These are phyloP conservation scores for Peromyscus polionotus DNA, from an alignment of 2,113 vertebrate species.

Conservation along the genomic window DNA sequence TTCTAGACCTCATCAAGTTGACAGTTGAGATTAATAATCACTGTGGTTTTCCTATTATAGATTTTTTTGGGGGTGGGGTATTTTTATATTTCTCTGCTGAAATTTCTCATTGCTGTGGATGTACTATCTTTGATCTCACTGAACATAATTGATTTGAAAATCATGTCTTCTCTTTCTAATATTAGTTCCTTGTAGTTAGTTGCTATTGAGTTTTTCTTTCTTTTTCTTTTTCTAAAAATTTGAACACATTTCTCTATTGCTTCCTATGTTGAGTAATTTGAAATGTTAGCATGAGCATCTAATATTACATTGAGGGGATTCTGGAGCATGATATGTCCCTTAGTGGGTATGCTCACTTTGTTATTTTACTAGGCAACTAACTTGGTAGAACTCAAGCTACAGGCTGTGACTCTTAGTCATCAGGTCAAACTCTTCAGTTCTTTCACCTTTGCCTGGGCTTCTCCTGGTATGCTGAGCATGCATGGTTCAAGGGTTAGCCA, in stretches of 20 bases:
- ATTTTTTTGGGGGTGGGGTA: neutral
- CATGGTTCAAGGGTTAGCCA: neutral
- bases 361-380: neutral
- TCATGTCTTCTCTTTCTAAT: neutral
- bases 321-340: neutral
- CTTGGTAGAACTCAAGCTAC: neutral
- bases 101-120: neutral
- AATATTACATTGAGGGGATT: neutral
- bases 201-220: neutral
- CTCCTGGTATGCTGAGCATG: neutral
- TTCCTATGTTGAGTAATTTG: neutral
- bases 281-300: neutral
- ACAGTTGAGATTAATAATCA: neutral
- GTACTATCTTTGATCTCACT: neutral
- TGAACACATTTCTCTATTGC: neutral
- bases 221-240: neutral
- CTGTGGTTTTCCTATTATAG: neutral
- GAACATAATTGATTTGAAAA: neutral
- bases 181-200: neutral
- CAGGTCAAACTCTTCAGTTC: neutral
- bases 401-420: neutral
- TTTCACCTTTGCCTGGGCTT: neutral
- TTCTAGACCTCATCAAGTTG: neutral
- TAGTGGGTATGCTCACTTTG: neutral
- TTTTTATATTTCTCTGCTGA: constrained; percentile 10